phyloP scores from a whole-genome alignment of 2,888 invertebrate genomes.

The Drosophila percnosoma region DNA sequence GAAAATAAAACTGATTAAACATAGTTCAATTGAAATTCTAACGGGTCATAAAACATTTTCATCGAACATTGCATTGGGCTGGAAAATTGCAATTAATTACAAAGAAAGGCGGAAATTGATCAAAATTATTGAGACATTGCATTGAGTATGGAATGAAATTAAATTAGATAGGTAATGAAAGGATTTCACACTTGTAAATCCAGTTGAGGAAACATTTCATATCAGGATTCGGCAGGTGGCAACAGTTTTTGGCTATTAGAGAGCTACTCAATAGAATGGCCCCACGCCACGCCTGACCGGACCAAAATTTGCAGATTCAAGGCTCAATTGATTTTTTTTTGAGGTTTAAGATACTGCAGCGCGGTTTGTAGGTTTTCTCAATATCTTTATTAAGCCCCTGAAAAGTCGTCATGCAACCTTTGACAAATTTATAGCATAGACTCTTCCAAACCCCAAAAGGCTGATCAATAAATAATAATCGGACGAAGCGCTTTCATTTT shows the following conservation, averaged over 20 bases:
- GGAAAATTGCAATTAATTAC: slow-evolving; percentile 67
- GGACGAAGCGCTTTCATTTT: slow-evolving; percentile 16
- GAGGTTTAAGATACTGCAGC: rapidly evolving
- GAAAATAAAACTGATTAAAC: slow-evolving; percentile 56
- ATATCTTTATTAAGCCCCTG: slow-evolving; percentile 49
- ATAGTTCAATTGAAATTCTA: slow-evolving; percentile 43
- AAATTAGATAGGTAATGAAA: not conserved
- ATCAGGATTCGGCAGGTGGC: not conserved
- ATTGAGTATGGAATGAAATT: not conserved
- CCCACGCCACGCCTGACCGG: not conserved
- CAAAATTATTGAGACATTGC: slow-evolving; percentile 14
- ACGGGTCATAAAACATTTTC: slow-evolving; percentile 26
- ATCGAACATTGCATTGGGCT: slow-evolving; percentile 39
- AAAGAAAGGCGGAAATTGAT: slow-evolving; percentile 56
- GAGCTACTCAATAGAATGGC: not conserved
- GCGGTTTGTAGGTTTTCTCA: not conserved
- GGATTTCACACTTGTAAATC: not conserved
- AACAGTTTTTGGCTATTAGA: not conserved
- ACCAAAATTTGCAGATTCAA: not conserved
- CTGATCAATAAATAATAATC: slow-evolving; percentile 64
- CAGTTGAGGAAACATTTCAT: not conserved
- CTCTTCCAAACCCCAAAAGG: slow-evolving; percentile 5
- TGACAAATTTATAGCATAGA: slow-evolving; percentile 28
- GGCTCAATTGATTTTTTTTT: not conserved
- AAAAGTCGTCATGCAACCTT: slow-evolving; percentile 17